Conservation (phyloP, 2,888 invertebrate genomes). For the Diabrotica balteata region DNA sequence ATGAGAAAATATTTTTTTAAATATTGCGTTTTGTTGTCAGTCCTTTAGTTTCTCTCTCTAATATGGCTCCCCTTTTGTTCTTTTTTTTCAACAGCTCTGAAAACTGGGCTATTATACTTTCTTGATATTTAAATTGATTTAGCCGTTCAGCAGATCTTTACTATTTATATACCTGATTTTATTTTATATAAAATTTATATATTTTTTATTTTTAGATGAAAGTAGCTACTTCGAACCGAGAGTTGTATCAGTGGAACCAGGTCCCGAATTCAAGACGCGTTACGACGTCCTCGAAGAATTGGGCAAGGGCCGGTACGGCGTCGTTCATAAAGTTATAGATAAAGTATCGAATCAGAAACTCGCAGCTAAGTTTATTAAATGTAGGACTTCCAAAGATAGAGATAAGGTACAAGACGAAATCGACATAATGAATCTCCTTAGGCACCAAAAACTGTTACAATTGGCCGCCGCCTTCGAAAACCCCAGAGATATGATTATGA, state of each 20-base stretch:
- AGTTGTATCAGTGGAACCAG: constrained; percentile 63
- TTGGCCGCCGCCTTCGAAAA: constrained; percentile 83
- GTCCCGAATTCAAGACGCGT: constrained; percentile 67
- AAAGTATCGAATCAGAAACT: constrained; percentile 69
- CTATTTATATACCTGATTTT: too few relatives aligned
- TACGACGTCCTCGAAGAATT: constrained; percentile 75
- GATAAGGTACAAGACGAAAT: constrained; percentile 84
- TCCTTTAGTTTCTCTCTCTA: too few relatives aligned
- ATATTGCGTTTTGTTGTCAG: too few relatives aligned
- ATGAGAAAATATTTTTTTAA: too few relatives aligned
- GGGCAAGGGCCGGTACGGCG: constrained; percentile 78
- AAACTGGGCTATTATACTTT: too few relatives aligned
- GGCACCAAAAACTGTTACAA: constrained; percentile 85
- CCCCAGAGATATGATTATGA: constrained; percentile 79
- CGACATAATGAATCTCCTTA: constrained; percentile 82
- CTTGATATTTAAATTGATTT: too few relatives aligned
- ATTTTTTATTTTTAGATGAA: constrained; percentile 46
- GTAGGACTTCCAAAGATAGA: constrained; percentile 74
- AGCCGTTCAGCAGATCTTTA: too few relatives aligned
- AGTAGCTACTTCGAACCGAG: constrained; percentile 54
- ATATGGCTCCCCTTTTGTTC: too few relatives aligned
- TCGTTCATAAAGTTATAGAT: constrained; percentile 74
- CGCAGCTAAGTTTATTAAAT: constrained; percentile 85
- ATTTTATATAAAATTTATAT: not conserved
- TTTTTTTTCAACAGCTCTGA: too few relatives aligned